Conservation (phyloP, 2,888 invertebrate genomes). For the Elysia crispata region DNA sequence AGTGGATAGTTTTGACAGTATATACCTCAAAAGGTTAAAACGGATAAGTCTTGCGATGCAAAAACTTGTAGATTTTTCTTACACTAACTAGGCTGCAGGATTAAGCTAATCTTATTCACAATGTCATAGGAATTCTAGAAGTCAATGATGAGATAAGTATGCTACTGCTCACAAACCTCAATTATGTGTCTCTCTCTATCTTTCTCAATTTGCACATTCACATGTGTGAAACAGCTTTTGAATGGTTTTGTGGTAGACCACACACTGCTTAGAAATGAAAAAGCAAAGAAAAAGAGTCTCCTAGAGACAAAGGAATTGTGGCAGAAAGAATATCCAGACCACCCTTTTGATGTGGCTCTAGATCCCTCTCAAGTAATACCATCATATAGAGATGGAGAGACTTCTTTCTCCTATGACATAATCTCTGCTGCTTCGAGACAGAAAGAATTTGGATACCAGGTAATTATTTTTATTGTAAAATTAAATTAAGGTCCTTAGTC, state of each 20-base stretch:
- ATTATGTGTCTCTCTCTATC: no score
- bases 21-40: no score
- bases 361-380: constrained; percentile 29
- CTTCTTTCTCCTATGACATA: constrained; percentile 74
- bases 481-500: constrained; percentile 11
- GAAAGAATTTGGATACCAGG: constrained; percentile 79
- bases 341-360: constrained; percentile 66
- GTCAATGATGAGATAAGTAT: no score
- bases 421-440: constrained; percentile 77
- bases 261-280: constrained; percentile 49
- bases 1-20: no score
- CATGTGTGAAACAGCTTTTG: constrained; percentile 19
- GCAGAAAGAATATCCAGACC: constrained; percentile 69
- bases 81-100: no score
- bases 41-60: no score
- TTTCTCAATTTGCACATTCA: no score
- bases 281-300: constrained; percentile 64
- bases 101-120: no score
- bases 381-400: constrained; percentile 38
- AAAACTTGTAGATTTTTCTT: no score
- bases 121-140: no score
- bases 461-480: constrained; percentile 50
- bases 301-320: constrained; percentile 67
- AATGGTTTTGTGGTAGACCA: constrained; percentile 34
- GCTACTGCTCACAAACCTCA: no score